A percentile compares a stretch with the other conserved stretches of the same genome.
phyloP scores from a whole-genome alignment of 2,797 vertebrate species.

The Tragopan temminckii region DNA sequence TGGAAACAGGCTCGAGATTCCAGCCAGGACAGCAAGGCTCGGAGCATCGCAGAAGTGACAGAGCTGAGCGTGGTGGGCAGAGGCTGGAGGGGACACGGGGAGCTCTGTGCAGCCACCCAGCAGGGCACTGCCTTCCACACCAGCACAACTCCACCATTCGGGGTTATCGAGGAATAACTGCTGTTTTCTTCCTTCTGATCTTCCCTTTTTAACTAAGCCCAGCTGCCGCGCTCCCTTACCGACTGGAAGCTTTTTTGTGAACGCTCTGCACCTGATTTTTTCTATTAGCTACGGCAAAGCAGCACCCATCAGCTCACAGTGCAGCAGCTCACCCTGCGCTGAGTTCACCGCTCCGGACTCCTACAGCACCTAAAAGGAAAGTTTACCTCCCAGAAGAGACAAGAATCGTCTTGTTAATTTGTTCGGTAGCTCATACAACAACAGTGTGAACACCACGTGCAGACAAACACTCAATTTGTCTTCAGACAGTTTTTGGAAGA shows the following conservation, averaged over 20 bases:
- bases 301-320: not conserved
- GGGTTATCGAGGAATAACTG: not conserved
- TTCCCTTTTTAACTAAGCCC: not conserved
- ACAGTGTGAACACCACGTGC: slow-evolving; percentile 53
- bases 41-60: slow-evolving; percentile 49
- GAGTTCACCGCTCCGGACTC: not conserved
- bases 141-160: not conserved
- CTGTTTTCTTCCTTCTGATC: not conserved
- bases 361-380: slow-evolving; percentile 13
- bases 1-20: slow-evolving; percentile 69
- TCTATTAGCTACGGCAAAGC: not conserved
- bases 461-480: slow-evolving; percentile 63
- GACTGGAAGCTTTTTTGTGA: not conserved
- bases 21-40: slow-evolving; percentile 71
- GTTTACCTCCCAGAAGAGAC: slow-evolving; percentile 20
- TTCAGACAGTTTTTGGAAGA: slow-evolving; percentile 67
- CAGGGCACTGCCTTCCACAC: slow-evolving; percentile 39
- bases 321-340: not conserved
- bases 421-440: slow-evolving; percentile 38
- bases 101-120: slow-evolving; percentile 6
- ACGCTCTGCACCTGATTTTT: not conserved
- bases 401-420: slow-evolving; percentile 60
- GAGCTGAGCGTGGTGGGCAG: slow-evolving; percentile 30
- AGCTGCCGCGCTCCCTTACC: not conserved
- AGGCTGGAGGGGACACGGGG: slow-evolving; percentile 58